These are phyloP conservation scores for Cotesia congregata DNA, from an alignment of 2,888 invertebrate genomes.

Conservation along the genomic window DNA sequence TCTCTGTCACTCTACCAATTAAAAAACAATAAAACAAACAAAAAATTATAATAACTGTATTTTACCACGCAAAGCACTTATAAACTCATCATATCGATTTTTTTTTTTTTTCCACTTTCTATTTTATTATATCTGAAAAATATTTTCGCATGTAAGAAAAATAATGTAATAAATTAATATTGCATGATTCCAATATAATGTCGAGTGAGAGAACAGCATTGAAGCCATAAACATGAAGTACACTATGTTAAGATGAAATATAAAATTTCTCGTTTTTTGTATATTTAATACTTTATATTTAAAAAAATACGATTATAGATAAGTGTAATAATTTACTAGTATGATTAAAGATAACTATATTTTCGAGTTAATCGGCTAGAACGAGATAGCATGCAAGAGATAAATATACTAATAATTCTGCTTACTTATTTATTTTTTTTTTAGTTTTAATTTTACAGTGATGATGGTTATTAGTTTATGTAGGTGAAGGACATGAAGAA, in stretches of 20 bases:
- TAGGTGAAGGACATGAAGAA: slow-evolving; percentile 39
- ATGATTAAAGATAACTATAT: background rate
- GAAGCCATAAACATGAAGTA: background rate
- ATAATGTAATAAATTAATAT: background rate
- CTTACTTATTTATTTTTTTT: background rate
- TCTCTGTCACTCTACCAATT: background rate
- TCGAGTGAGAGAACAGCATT: background rate
- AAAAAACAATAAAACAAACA: background rate
- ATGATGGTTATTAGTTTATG: slow-evolving; percentile 31
- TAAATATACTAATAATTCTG: background rate
- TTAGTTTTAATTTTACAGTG: slow-evolving; percentile 10
- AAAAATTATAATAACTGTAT: background rate
- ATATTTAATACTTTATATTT: background rate
- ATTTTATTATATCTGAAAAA: background rate
- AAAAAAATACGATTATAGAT: background rate
- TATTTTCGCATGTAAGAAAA: background rate
- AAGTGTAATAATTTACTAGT: background rate
- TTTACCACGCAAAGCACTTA: background rate
- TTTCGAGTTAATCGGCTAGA: background rate
- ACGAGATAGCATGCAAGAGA: background rate
- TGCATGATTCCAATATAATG: background rate
- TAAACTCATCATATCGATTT: background rate
- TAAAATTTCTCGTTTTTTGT: background rate
- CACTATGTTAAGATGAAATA: background rate
- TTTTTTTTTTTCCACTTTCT: background rate